These are phyloP conservation scores for Meloe dianella DNA, from an alignment of 2,888 invertebrate species.

Conservation along the genomic window DNA sequence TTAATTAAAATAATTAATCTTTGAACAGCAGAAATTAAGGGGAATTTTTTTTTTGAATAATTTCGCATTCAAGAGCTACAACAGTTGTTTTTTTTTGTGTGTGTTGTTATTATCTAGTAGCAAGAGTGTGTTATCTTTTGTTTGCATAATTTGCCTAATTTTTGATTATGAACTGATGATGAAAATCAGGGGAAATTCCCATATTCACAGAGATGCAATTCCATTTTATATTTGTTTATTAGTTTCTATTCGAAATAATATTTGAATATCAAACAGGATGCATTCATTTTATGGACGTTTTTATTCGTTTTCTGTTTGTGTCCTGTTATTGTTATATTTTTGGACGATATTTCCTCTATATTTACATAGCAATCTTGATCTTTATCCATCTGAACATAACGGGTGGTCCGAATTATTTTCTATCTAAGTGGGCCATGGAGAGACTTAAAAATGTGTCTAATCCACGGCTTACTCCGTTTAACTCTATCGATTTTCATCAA, in stretches of 20 bases:
- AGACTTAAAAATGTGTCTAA: too few relatives aligned
- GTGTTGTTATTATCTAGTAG: not conserved
- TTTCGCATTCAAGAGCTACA: too few relatives aligned
- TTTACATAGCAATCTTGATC: conserved; percentile 1
- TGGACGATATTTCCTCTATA: not conserved
- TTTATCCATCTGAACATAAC: not conserved
- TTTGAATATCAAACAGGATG: conserved; percentile 1
- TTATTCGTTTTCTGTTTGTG: not conserved
- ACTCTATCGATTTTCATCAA: too few relatives aligned
- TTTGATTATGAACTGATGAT: not conserved
- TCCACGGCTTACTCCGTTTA: too few relatives aligned
- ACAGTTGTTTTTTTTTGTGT: too few relatives aligned
- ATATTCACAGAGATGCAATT: not conserved
- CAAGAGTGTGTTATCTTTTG: not conserved
- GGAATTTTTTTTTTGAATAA: not conserved
- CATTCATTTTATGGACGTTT: not conserved
- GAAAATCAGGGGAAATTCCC: not conserved
- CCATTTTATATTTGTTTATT: not conserved
- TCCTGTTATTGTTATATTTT: not conserved
- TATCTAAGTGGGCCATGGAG: not conserved
- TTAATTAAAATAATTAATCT: not conserved
- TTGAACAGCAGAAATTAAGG: not conserved
- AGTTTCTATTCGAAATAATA: conserved; percentile 2
- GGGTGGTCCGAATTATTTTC: not conserved
- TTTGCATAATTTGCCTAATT: not conserved